Conservation (phyloP, 2,113 vertebrate genomes). For the Mohoua ochrocephala region DNA sequence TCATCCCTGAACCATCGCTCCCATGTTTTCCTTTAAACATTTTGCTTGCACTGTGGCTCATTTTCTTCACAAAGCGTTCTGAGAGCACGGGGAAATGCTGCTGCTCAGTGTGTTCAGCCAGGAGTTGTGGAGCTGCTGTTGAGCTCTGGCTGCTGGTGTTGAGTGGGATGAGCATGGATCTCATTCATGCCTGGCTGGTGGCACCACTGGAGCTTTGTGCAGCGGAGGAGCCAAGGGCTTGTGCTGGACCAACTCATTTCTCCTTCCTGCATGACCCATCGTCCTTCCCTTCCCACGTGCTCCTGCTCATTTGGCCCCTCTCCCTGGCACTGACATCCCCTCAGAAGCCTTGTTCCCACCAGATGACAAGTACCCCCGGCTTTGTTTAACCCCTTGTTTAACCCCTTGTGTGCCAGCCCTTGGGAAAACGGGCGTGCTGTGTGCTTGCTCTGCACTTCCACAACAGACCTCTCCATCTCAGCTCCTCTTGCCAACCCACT, state of each 20-base stretch:
- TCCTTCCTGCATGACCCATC: not conserved
- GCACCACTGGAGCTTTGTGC: not conserved
- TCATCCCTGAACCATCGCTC: not conserved
- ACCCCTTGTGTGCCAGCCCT: not conserved
- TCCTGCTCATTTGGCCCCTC: not conserved
- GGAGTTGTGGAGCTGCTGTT: not conserved
- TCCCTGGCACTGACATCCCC: not conserved
- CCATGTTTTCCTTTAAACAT: not conserved
- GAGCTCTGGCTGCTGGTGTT: not conserved
- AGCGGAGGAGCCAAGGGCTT: accelerated
- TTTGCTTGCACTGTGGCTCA: not conserved
- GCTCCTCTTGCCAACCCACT: not conserved
- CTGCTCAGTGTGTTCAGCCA: not conserved
- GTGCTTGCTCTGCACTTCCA: not conserved
- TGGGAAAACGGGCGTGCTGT: not conserved
- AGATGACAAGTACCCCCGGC: not conserved
- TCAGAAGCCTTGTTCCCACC: not conserved
- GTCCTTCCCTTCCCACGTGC: not conserved
- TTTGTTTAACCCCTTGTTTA: conserved; percentile 2
- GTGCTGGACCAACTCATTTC: not conserved
- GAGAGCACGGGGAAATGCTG: not conserved
- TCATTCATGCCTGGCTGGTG: not conserved
- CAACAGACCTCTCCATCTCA: not conserved
- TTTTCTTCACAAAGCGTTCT: not conserved
- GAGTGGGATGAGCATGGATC: not conserved